phyloP scores from a whole-genome alignment of 2,888 invertebrate genomes.

The Agriopis marginaria region DNA sequence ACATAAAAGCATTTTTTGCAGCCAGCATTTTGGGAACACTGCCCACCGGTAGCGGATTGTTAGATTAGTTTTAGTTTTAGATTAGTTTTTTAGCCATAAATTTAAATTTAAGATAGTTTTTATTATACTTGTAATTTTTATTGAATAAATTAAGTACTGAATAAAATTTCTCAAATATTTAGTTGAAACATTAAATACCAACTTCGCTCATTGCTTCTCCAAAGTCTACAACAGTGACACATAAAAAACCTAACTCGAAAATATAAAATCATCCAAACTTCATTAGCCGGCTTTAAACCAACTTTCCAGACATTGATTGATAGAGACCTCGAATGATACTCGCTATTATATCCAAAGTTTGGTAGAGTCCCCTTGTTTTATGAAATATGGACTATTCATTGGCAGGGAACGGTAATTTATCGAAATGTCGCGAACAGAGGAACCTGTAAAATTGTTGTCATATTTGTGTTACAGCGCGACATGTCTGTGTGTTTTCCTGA shows the following conservation, averaged over 20 bases:
- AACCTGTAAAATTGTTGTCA: conserved; percentile 4
- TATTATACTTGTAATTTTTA: too few relatives aligned
- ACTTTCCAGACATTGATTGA: conserved; percentile 61
- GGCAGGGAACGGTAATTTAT: conserved; percentile 77
- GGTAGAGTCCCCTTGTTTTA: conserved; percentile 71
- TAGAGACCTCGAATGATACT: conserved; percentile 51
- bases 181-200: too few relatives aligned
- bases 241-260: conserved; percentile 23
- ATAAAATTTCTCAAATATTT: too few relatives aligned
- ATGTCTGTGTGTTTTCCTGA: background rate
- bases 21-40: too few relatives aligned
- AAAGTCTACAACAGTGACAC: background rate
- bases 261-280: conserved; percentile 47
- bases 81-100: too few relatives aligned
- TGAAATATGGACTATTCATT: conserved; percentile 76
- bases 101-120: too few relatives aligned
- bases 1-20: too few relatives aligned
- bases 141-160: too few relatives aligned
- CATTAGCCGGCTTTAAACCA: conserved; percentile 50
- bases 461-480: background rate
- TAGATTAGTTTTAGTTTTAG: too few relatives aligned
- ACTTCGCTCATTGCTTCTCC: background rate
- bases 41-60: too few relatives aligned
- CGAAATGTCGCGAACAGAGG: conserved; percentile 68
- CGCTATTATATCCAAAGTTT: conserved; percentile 50